A percentile compares a stretch with the other conserved stretches of the same genome.
Conservation (phyloP, 2,113 vertebrate genomes). For the Mohoua ochrocephala region DNA sequence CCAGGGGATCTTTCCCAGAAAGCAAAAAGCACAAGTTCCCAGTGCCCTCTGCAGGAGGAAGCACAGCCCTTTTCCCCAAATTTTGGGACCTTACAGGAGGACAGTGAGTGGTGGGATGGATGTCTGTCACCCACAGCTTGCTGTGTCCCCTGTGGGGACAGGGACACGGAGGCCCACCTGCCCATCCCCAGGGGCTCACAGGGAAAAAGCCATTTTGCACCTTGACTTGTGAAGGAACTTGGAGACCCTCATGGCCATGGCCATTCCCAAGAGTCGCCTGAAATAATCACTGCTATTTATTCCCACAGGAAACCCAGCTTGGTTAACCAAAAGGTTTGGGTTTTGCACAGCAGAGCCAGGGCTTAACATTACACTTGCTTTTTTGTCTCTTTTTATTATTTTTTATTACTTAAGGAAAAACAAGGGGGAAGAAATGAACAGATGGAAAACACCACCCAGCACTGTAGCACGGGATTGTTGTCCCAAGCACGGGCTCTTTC, state of each 20-base stretch:
- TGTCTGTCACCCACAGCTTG: not conserved
- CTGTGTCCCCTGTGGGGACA: not conserved
- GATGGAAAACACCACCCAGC: not conserved
- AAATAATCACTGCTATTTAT: not conserved
- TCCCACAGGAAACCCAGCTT: not conserved
- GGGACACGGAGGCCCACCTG: rapidly evolving
- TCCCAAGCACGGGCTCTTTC: not conserved
- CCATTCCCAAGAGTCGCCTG: not conserved
- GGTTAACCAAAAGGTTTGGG: rapidly evolving
- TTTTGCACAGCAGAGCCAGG: not conserved
- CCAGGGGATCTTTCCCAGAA: not conserved
- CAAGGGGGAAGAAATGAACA: not conserved
- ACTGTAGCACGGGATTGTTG: not conserved
- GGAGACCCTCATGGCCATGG: rapidly evolving
- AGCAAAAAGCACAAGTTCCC: conserved; percentile 10
- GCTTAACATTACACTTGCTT: not conserved
- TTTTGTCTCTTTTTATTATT: not conserved
- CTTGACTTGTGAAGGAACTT: not conserved
- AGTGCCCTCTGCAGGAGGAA: conserved; percentile 63
- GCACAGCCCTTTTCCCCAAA: not conserved
- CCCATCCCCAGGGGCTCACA: not conserved
- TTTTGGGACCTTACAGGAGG: not conserved
- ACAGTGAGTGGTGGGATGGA: not conserved
- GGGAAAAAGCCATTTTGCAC: not conserved
- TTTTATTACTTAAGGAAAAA: not conserved